Evolutionary conservation across 37 sponge, comb jelly and placozoan species (phyloP), one percentile per base, ranked within the genome.

Genomic region (Beroe forskalii): DNA sequence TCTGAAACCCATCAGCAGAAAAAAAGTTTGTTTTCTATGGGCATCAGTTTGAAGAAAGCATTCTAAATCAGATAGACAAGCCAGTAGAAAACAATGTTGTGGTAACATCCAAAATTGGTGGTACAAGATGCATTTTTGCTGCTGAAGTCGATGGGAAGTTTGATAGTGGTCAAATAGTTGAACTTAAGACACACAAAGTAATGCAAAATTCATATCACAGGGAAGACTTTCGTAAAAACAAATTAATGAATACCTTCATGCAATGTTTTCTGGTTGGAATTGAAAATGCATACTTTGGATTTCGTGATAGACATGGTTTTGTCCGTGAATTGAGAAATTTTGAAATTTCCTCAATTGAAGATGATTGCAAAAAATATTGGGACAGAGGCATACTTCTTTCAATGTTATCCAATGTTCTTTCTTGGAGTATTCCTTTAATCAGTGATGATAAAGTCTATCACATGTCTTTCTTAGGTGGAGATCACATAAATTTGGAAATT

Each of bases 211-310:
- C 28, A 23, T 4, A 80, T 25, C 86, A 80, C 30, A 43, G 3
- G 17, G 24, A 41, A 41, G 31, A 25, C 27, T 80, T 80, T 42
- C 40, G 27, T 43, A 39, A 30, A 14, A 44, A 37, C 31, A 80
- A 80, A 80, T 48, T 80, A 23, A 33, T 80, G 55, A 80, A 80
- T 37, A 80, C 86, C 40, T 80, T 28, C n/a, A 39, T 80, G 48
- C 86, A 80, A 48, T 80, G 86, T 48, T 80, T 33, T n/a, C 12
- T 80, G 14, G 86, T 30, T 42, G 86, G 86, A 42, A 80, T 80
- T 27, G 6, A 4, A 23, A 8, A 80, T n/a, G 40, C 55, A 4
- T 44, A n/a, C 35, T 44, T 80, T 80, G 86, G 86, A 23, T 80
- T 80, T 42, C 37, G 86, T 32, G 86, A 80, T 43, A 35, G 42